These are phyloP conservation scores for Bos javanicus DNA, from an alignment of 2,113 vertebrate genomes.

Conservation along the genomic window DNA sequence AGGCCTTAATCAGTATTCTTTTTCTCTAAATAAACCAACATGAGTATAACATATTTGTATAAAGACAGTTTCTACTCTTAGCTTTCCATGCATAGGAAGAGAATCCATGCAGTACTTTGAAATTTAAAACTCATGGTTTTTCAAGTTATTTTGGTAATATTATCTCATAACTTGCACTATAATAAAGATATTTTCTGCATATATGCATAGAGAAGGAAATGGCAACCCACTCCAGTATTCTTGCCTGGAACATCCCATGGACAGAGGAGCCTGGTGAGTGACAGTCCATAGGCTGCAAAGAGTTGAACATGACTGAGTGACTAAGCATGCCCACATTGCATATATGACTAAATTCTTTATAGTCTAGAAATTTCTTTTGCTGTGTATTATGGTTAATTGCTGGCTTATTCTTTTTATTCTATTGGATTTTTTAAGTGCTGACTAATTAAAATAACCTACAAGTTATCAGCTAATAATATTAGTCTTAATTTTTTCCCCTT, in stretches of 20 bases:
- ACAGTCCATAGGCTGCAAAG: not conserved
- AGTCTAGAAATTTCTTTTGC: not conserved
- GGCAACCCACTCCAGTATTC: not conserved
- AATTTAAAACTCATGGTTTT: conserved; percentile 24
- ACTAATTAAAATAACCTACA: conserved; percentile 32
- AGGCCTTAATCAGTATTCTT: not conserved
- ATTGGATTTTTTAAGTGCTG: conserved; percentile 52
- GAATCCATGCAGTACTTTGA: not conserved
- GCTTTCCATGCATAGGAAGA: not conserved
- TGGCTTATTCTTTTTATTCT: conserved; percentile 65
- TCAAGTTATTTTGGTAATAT: not conserved
- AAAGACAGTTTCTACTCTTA: not conserved
- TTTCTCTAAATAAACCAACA: not conserved
- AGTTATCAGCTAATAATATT: not conserved
- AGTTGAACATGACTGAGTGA: not conserved
- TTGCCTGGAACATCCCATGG: not conserved
- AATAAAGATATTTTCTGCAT: not conserved
- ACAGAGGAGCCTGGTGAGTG: not conserved
- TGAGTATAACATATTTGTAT: not conserved
- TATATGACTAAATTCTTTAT: not conserved
- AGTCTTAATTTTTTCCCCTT: conserved; percentile 35
- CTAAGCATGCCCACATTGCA: not conserved
- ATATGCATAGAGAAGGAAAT: not conserved
- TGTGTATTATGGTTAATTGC: not conserved
- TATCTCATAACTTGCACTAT: not conserved